Evolutionary conservation across 2,888 invertebrate genomes (phyloP).

Genomic region (Leptothorax acervorum): DNA sequence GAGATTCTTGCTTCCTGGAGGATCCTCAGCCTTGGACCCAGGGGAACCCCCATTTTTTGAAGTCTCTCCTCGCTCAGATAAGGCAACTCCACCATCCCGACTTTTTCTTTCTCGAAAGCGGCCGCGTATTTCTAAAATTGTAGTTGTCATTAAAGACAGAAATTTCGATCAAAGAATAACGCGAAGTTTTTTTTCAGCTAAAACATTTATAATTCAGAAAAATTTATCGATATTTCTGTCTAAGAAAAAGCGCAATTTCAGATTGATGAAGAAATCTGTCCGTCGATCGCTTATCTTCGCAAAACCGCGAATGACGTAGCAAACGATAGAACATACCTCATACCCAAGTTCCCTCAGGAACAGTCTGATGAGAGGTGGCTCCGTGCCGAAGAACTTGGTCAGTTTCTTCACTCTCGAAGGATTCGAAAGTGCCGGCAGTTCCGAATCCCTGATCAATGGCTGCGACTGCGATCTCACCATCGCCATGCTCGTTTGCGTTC

Average conservation of each 20-base stretch:
- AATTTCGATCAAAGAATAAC: neutral
- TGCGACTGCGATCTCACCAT: slow-evolving; percentile 90
- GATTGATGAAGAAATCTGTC: neutral
- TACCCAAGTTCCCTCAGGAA: slow-evolving; percentile 97
- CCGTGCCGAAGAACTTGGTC: slow-evolving; percentile 97
- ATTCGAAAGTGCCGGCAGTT: slow-evolving; percentile 92
- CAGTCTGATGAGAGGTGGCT: slow-evolving; percentile 95
- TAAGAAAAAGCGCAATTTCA: neutral
- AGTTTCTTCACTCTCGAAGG: slow-evolving; percentile 95
- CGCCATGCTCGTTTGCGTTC: slow-evolving; percentile 89
- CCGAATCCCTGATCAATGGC: slow-evolving; percentile 87
- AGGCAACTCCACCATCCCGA: slow-evolving; percentile 96
- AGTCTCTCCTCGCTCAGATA: slow-evolving; percentile 95
- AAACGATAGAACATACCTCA: slow-evolving; percentile 88
- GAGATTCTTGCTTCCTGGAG: slow-evolving; percentile 93
- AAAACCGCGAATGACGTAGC: neutral
- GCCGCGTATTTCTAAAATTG: slow-evolving; percentile 92
- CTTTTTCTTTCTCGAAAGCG: slow-evolving; percentile 93
- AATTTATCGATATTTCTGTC: neutral
- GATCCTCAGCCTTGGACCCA: slow-evolving; percentile 95
- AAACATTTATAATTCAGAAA: neutral
- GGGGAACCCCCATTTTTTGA: slow-evolving; percentile 95
- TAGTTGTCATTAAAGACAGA: slow-evolving; percentile 7
- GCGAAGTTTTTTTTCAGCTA: neutral
- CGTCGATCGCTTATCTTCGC: no score